Evolutionary conservation across 1,140 invertebrate species (phyloP), one percentile per base, ranked within the genome.

Genomic region (Zaprionus lachaisei): DNA sequence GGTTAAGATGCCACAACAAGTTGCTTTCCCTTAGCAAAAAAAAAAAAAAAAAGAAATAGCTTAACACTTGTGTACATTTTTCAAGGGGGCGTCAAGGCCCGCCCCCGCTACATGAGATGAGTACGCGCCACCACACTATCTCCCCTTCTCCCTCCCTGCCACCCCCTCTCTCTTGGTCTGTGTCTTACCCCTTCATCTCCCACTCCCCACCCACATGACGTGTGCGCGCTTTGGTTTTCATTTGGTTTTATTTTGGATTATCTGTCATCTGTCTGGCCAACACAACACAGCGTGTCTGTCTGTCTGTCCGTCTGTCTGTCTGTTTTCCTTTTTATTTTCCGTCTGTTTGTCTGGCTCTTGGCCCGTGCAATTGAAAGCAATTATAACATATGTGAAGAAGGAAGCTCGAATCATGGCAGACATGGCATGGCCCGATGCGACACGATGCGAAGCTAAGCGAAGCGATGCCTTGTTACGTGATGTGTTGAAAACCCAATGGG

Each of bases 231-330:
- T 70, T 64, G 63, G 9, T 31, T 37, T 63, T 49, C 63, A 57
- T 62, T 65, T 76, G 44, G 60, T 68, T 63, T 64, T 70, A 70
- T 63, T 80, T 65, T 67, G 74, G 71, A 73, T 69, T 85, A 85
- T 85, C 82, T 84, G 71, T 81, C 82, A 84, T 84, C 82, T 84
- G 82, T 85, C 82, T 85, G 82, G 79, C 63, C 74, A 85, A 81
- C 74, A 71, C 57, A 49, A 47, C 26, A 34, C 31, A 78, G 80
- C 74, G 79, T 28, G 76, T 71, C 44, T 37, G 64, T 56, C 65
- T 65, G 64, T 80, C 70, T 38, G 65, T 9, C 56, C 22, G 51
- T 17, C 24, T 44, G 22, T 41, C 31, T n/a, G 70, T 49, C 47
- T 41, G 38, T 71, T 58, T 70, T 75, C 63, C 57, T 34, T 73